These are phyloP conservation scores for Anguilla megastoma DNA, from an alignment of 2,797 vertebrate species.

Conservation along the genomic window DNA sequence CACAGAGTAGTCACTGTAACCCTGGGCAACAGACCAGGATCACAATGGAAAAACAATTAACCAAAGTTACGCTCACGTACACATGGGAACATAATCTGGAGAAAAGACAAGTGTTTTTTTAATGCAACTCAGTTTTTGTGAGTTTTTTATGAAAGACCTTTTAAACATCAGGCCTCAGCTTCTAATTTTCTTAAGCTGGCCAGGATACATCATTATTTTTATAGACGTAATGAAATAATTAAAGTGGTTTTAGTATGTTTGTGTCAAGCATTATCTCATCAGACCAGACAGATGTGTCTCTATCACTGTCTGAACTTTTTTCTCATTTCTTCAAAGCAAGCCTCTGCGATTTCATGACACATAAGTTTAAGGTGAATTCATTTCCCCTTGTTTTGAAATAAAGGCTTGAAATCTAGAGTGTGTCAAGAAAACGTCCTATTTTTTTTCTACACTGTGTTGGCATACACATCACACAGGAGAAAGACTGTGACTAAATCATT, in stretches of 20 bases:
- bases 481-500: not conserved
- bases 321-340: not conserved
- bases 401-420: not conserved
- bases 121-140: conserved; percentile 14
- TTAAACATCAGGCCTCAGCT: not conserved
- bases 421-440: not conserved
- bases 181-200: not conserved
- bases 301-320: not conserved
- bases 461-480: not conserved
- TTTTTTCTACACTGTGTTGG: not conserved
- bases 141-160: conserved; percentile 10
- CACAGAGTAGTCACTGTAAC: conserved; percentile 40
- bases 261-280: not conserved
- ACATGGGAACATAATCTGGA: conserved; percentile 27
- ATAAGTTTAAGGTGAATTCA: not conserved
- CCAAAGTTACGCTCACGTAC: conserved; percentile 39
- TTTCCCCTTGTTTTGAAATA: not conserved
- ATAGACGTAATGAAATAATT: not conserved
- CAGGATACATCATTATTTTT: not conserved
- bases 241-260: not conserved
- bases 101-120: conserved; percentile 31
- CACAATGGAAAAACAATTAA: conserved; percentile 44
- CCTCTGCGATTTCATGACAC: not conserved
- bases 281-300: not conserved
- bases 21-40: conserved; percentile 41